These are phyloP conservation scores for Psophia crepitans DNA, from an alignment of 2,113 vertebrate species.

Conservation along the genomic window DNA sequence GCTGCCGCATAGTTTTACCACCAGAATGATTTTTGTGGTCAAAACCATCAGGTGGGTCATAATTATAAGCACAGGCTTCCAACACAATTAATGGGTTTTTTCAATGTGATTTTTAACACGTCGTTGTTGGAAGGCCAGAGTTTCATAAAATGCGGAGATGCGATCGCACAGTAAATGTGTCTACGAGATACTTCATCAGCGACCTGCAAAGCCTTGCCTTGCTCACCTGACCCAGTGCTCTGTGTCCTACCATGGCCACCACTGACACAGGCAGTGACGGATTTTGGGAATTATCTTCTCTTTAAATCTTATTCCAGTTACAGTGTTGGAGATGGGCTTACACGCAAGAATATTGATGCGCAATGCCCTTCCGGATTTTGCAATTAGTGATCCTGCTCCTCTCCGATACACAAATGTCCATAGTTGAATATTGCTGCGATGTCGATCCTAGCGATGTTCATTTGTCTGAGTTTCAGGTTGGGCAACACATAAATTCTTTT, in stretches of 20 bases:
- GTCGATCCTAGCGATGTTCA: neutral
- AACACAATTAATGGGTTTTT: neutral
- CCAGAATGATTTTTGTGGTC: neutral
- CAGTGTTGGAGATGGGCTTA: neutral
- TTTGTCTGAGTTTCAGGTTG: neutral
- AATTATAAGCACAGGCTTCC: neutral
- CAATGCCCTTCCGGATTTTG: neutral
- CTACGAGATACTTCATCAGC: neutral
- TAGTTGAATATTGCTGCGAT: neutral
- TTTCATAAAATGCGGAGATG: neutral
- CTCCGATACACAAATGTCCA: rapidly evolving
- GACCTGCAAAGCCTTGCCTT: rapidly evolving
- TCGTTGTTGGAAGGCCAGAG: neutral
- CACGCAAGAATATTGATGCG: neutral
- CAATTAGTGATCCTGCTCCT: neutral
- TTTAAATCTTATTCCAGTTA: neutral
- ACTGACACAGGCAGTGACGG: neutral
- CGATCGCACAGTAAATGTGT: rapidly evolving
- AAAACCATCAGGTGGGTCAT: neutral
- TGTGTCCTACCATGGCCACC: rapidly evolving
- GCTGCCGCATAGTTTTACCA: rapidly evolving
- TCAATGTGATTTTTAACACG: neutral
- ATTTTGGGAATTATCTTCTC: neutral
- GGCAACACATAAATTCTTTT: constrained; percentile 16
- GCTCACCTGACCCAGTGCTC: neutral